Evolutionary conservation across 2,888 invertebrate species (phyloP).

Genomic region (Platycheirus rosarum): DNA sequence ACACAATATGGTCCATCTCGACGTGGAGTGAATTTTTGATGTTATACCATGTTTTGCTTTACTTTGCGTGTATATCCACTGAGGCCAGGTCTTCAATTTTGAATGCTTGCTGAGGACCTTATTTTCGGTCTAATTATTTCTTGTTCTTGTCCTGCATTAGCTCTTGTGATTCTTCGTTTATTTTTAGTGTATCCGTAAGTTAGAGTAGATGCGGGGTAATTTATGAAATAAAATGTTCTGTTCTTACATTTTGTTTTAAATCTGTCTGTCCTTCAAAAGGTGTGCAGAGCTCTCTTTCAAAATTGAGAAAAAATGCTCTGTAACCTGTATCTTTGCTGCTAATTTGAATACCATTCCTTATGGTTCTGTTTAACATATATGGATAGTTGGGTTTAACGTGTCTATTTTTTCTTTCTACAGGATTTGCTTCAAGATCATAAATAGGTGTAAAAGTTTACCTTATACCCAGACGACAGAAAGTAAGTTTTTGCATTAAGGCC

Average conservation of each 20-base stretch:
- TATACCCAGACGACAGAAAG: too few relatives aligned
- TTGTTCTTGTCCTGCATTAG: conserved; percentile 34
- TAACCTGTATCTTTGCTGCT: too few relatives aligned
- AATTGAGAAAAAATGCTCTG: too few relatives aligned
- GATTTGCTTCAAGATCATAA: too few relatives aligned
- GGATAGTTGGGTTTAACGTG: conserved; percentile 22
- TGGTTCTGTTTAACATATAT: background rate
- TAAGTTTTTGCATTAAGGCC: too few relatives aligned
- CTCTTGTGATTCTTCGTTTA: conserved; percentile 32
- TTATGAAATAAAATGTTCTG: conserved; percentile 11
- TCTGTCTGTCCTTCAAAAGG: background rate
- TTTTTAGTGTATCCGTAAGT: conserved; percentile 25
- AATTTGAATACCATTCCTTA: too few relatives aligned
- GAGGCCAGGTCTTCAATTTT: background rate
- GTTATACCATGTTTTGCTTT: background rate
- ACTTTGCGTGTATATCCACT: background rate
- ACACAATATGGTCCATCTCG: too few relatives aligned
- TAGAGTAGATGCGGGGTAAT: conserved; percentile 10
- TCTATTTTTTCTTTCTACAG: conserved; percentile 55
- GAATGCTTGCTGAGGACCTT: too few relatives aligned
- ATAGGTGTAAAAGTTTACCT: too few relatives aligned
- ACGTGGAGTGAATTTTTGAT: too few relatives aligned
- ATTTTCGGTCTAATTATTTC: background rate
- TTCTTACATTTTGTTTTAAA: background rate
- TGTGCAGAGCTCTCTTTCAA: too few relatives aligned